These are phyloP conservation scores for Epinotia nisella DNA, from an alignment of 2,888 invertebrate genomes.

Conservation along the genomic window DNA sequence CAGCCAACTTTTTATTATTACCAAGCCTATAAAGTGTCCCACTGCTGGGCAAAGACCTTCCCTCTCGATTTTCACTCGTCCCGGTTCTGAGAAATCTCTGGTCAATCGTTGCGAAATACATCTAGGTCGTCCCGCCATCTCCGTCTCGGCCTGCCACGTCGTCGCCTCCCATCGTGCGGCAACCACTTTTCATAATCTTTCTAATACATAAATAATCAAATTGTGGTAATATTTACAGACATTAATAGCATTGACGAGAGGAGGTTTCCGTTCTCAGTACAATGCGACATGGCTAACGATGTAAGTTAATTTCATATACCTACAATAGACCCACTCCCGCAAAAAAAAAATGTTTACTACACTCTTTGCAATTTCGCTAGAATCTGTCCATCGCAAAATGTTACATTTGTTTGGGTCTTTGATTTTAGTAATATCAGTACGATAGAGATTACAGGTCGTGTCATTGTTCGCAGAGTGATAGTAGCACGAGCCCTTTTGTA, in stretches of 20 bases:
- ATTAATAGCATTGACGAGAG: constrained; percentile 57
- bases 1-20: constrained; percentile 9
- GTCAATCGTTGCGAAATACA: too few relatives aligned
- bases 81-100: too few relatives aligned
- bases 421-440: not conserved
- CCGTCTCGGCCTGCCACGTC: too few relatives aligned
- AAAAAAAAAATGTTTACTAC: not conserved
- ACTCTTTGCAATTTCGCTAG: too few relatives aligned
- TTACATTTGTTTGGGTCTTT: not conserved
- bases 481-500: constrained; percentile 56
- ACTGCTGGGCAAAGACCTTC: too few relatives aligned
- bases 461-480: constrained; percentile 54
- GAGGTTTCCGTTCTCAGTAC: constrained; percentile 54
- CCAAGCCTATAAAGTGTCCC: too few relatives aligned
- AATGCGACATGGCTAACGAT: constrained; percentile 57
- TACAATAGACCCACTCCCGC: not conserved
- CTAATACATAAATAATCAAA: not conserved
- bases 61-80: too few relatives aligned
- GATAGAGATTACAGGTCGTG: not conserved
- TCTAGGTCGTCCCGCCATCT: too few relatives aligned
- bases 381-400: not conserved
- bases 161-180: too few relatives aligned
- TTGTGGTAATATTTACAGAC: constrained; percentile 51
- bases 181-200: not conserved
- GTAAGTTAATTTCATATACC: constrained; percentile 50